phyloP scores from a whole-genome alignment of 2,888 invertebrate species.

The Agrotis puta region DNA sequence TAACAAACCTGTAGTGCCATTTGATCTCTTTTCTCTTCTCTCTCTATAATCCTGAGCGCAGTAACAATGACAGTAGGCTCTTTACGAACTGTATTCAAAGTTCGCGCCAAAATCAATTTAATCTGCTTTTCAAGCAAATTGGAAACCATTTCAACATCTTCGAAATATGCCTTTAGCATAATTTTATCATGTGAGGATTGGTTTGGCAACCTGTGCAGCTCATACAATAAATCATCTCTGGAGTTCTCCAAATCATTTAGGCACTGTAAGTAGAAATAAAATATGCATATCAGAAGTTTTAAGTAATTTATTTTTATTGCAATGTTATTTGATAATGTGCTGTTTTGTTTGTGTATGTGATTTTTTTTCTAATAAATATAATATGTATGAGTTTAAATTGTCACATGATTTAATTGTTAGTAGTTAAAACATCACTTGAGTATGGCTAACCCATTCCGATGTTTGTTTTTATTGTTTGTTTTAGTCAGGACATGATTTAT shows the following conservation, averaged over 20 bases:
- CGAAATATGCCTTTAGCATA: constrained; percentile 98
- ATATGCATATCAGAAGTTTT: neutral
- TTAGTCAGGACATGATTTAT: too few relatives aligned
- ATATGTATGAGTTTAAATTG: too few relatives aligned
- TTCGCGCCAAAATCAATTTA: constrained; percentile 96
- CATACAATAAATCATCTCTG: constrained; percentile 98
- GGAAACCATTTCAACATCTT: constrained; percentile 97
- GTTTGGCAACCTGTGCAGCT: constrained; percentile 97
- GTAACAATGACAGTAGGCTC: constrained; percentile 99
- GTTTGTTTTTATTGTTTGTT: too few relatives aligned
- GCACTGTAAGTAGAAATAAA: constrained; percentile 89
- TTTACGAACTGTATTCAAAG: constrained; percentile 98
- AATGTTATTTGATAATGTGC: too few relatives aligned
- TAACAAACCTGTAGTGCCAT: constrained; percentile 93
- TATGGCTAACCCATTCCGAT: too few relatives aligned
- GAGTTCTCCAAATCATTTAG: constrained; percentile 99
- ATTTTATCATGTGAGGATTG: constrained; percentile 97
- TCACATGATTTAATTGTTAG: too few relatives aligned
- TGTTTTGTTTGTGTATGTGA: too few relatives aligned
- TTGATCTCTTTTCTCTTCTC: constrained; percentile 98
- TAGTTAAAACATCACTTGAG: too few relatives aligned
- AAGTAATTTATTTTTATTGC: neutral
- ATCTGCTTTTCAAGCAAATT: constrained; percentile 97
- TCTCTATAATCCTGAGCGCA: constrained; percentile 98
- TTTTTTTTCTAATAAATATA: too few relatives aligned